Percentiles rank a stretch among this genome's conserved stretches.
phyloP scores from a whole-genome alignment of 2,113 vertebrate species.

The Gallinago jamesoni region DNA sequence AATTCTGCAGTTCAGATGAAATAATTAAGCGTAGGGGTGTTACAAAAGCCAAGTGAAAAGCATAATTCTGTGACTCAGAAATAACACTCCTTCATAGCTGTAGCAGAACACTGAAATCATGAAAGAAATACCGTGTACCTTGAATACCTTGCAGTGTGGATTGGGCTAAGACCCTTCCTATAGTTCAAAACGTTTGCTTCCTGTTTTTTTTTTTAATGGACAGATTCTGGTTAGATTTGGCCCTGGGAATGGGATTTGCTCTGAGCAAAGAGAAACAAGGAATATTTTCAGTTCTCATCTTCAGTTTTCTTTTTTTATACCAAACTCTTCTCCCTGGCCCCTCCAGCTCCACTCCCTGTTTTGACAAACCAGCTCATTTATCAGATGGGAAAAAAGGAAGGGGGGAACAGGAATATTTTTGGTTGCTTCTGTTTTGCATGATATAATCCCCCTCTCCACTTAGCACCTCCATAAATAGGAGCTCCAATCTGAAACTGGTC shows the following conservation, averaged over 20 bases:
- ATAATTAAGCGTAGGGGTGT: slow-evolving; percentile 53
- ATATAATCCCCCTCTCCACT: neutral
- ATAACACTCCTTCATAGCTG: slow-evolving; percentile 21
- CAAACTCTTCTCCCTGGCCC: neutral
- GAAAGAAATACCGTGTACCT: neutral
- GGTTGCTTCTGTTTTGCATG: slow-evolving; percentile 12
- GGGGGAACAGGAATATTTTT: slow-evolving; percentile 3
- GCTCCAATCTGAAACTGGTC: slow-evolving; percentile 18
- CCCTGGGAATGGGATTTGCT: neutral
- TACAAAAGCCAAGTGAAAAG: slow-evolving; percentile 50
- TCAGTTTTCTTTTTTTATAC: slow-evolving; percentile 13
- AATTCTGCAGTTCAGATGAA: slow-evolving; percentile 48
- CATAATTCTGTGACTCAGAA: slow-evolving; percentile 53
- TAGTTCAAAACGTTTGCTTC: neutral
- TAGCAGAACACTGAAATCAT: neutral
- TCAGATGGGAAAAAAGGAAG: slow-evolving; percentile 31
- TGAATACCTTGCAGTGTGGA: neutral
- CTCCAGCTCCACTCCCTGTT: neutral
- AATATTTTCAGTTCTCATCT: neutral
- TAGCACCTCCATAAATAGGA: slow-evolving; percentile 33
- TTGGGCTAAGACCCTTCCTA: neutral
- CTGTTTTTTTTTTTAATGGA: neutral
- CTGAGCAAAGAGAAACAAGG: neutral
- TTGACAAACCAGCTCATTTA: slow-evolving; percentile 29
- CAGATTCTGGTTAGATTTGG: neutral